Evolutionary conservation across 2,797 vertebrate species (phyloP).

Genomic region (Emys orbicularis): DNA sequence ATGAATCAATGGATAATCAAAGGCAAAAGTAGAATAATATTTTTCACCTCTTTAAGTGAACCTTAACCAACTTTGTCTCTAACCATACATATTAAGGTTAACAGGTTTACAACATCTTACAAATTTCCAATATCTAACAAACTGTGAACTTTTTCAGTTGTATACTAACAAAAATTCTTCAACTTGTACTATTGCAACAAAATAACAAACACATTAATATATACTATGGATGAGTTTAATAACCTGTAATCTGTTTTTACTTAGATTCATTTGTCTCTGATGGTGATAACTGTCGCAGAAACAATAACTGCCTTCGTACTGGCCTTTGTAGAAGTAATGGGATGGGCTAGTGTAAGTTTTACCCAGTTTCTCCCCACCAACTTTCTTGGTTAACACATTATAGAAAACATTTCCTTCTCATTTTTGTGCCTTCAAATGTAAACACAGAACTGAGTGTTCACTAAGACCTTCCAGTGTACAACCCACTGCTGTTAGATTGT

Average conservation of each 20-base stretch:
- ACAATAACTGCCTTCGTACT: slow-evolving; percentile 84
- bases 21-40: neutral
- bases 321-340: slow-evolving; percentile 68
- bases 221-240: neutral
- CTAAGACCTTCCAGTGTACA: neutral
- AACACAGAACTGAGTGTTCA: neutral
- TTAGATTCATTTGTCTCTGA: slow-evolving; percentile 82
- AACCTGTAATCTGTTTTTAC: neutral
- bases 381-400: neutral
- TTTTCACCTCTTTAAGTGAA: neutral
- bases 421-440: neutral
- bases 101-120: neutral
- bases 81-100: neutral
- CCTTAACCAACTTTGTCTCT: neutral
- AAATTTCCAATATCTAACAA: neutral
- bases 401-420: neutral
- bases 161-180: neutral
- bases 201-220: neutral
- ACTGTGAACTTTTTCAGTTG: neutral
- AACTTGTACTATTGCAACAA: neutral
- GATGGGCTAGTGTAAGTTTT: slow-evolving; percentile 82
- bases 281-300: slow-evolving; percentile 77
- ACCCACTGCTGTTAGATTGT: neutral
- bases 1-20: neutral
- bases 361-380: neutral